A percentile compares a stretch with the other conserved stretches of the same genome.
Evolutionary conservation across 1,140 invertebrate genomes (phyloP).

Genomic region (Pantala flavescens): DNA sequence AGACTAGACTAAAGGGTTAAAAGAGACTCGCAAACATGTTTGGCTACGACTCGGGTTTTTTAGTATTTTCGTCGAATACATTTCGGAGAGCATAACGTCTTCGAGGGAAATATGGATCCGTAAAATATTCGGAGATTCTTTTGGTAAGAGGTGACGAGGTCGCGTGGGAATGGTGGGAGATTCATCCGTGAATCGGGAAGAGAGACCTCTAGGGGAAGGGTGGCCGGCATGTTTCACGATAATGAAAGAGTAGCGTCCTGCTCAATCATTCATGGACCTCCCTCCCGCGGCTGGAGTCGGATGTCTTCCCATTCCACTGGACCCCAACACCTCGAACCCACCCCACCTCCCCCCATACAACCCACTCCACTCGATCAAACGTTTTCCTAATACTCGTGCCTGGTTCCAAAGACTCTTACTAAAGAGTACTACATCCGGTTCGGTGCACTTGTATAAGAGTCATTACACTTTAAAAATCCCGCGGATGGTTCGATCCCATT

Average conservation of each 20-base stretch:
- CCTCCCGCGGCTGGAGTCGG: not conserved
- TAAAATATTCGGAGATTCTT: too few relatives aligned
- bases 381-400: not conserved
- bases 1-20: too few relatives aligned
- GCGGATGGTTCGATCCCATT: not conserved
- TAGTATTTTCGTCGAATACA: too few relatives aligned
- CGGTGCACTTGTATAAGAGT: not conserved
- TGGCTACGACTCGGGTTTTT: too few relatives aligned
- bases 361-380: not conserved
- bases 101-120: too few relatives aligned
- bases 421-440: not conserved
- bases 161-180: not conserved
- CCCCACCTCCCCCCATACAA: not conserved
- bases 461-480: not conserved
- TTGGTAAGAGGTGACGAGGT: not conserved
- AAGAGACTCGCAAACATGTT: too few relatives aligned
- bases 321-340: not conserved
- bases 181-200: not conserved
- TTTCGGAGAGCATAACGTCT: too few relatives aligned
- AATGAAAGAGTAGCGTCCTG: conserved; percentile 8
- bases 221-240: conserved; percentile 2
- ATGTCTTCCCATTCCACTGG: too few relatives aligned
- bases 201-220: not conserved
- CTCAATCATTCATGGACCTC: conserved; percentile 8
- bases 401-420: too few relatives aligned